phyloP scores from a whole-genome alignment of 2,113 vertebrate genomes.

The Bungarus multicinctus region DNA sequence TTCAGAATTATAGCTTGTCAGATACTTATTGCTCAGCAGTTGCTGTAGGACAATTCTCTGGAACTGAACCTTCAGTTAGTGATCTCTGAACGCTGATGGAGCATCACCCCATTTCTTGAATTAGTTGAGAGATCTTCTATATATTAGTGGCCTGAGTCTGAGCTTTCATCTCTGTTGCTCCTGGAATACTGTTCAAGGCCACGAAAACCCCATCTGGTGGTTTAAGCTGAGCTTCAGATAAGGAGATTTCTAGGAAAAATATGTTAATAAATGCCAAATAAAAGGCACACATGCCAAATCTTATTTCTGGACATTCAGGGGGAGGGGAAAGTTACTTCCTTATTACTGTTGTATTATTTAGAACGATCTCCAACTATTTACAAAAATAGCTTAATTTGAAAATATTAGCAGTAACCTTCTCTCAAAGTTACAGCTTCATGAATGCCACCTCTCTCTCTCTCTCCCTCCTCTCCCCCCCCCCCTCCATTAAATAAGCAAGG shows the following conservation, averaged over 20 bases:
- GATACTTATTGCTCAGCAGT: neutral
- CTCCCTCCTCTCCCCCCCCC: too few relatives aligned
- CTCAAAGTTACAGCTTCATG: neutral
- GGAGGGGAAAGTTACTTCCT: neutral
- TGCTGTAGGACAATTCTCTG: neutral
- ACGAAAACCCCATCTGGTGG: neutral
- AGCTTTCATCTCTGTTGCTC: neutral
- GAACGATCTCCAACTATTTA: neutral
- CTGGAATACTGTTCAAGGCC: neutral
- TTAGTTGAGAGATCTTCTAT: neutral
- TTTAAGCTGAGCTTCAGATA: neutral
- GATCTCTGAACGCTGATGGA: neutral
- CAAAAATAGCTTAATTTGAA: neutral
- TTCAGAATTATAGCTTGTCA: neutral
- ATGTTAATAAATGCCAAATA: neutral
- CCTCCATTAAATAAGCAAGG: neutral
- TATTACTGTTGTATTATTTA: neutral
- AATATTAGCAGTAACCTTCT: neutral
- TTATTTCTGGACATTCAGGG: neutral
- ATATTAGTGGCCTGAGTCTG: neutral
- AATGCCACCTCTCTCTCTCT: neutral
- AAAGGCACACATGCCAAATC: neutral
- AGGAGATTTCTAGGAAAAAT: neutral
- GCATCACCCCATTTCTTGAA: neutral
- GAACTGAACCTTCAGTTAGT: neutral